These are phyloP conservation scores for Octonoba sinensis DNA, from an alignment of 2,888 invertebrate species.

Conservation along the genomic window DNA sequence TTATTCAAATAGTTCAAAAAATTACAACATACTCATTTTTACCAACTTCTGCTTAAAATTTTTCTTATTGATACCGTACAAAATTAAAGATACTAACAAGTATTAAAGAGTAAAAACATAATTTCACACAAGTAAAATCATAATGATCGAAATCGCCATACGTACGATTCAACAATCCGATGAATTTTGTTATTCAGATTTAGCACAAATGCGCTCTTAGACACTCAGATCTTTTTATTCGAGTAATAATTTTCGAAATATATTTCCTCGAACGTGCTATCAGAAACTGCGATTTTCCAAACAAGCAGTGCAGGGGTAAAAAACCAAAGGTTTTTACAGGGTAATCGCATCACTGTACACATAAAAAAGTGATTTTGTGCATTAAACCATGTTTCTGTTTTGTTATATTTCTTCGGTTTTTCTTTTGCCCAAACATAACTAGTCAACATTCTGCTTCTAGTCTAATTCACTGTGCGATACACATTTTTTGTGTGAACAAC, in stretches of 20 bases:
- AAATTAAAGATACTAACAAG: no score
- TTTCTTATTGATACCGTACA: no score
- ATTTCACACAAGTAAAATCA: no score
- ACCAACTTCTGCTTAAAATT: no score
- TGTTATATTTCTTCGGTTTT: conserved; percentile 7
- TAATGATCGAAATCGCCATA: no score
- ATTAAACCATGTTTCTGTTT: conserved; percentile 24
- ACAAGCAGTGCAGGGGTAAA: conserved; percentile 53
- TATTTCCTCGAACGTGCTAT: no score
- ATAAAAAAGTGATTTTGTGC: conserved; percentile 47
- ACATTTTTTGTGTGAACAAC: conserved; percentile 57
- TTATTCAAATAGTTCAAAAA: no score
- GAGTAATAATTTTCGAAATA: conserved; percentile 6
- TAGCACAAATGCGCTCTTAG: no score
- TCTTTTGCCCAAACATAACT: conserved; percentile 60
- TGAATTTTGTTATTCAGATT: no score
- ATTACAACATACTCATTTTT: no score
- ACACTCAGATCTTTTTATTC: not conserved
- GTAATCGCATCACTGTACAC: conserved; percentile 45
- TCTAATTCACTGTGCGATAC: conserved; percentile 63
- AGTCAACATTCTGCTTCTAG: conserved; percentile 62
- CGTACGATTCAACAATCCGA: no score
- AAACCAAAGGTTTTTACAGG: conserved; percentile 40
- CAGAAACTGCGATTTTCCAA: conserved; percentile 4
- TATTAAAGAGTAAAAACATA: no score